These are phyloP conservation scores for Myzus persicae DNA, from an alignment of 1,140 invertebrate genomes.

Conservation along the genomic window DNA sequence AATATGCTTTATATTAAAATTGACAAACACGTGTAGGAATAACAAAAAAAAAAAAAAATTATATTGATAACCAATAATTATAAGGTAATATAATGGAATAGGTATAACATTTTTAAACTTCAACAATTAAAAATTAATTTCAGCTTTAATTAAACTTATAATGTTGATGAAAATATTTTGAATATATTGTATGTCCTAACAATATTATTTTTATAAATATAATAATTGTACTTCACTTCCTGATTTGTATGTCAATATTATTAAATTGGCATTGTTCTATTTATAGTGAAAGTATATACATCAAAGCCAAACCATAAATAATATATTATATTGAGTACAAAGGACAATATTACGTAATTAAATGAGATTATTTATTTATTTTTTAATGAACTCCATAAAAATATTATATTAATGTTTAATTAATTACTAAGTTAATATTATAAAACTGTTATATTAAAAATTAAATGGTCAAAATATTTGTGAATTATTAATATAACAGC, in stretches of 20 bases:
- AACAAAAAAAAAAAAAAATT: background rate
- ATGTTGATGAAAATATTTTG: background rate
- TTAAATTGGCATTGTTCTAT: slow-evolving; percentile 44
- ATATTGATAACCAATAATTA: background rate
- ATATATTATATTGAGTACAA: background rate
- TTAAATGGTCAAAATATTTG: background rate
- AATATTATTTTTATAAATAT: background rate
- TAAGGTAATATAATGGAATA: background rate
- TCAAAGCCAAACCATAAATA: background rate
- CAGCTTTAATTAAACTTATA: background rate
- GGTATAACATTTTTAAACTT: background rate
- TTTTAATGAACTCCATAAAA: background rate
- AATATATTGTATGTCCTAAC: background rate
- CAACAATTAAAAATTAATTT: background rate
- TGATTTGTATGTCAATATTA: slow-evolving; percentile 4
- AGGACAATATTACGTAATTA: slow-evolving; percentile 6
- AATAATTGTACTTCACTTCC: slow-evolving; percentile 17
- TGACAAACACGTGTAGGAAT: background rate
- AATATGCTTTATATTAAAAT: background rate
- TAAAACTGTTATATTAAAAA: background rate
- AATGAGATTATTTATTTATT: background rate
- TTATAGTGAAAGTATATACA: background rate
- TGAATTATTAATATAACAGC: background rate
- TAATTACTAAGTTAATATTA: background rate
- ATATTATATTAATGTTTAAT: background rate